Evolutionary conservation across 2,888 invertebrate genomes (phyloP), one percentile per base, ranked within the genome.

Genomic region (Patella depressa): DNA sequence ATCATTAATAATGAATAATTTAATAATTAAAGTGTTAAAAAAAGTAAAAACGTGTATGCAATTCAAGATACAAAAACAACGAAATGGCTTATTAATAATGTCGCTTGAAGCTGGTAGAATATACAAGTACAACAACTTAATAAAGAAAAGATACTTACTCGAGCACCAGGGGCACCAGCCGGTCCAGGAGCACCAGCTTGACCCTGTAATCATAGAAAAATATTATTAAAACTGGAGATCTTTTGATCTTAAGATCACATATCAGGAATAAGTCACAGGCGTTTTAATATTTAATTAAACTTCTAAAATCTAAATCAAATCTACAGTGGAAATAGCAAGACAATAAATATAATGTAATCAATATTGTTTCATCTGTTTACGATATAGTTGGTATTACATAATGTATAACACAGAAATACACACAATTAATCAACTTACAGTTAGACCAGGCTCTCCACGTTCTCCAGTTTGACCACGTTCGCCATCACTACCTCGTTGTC

Each of bases 401-500:
- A 65, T n/a, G 65, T 19, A 74, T 55, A 65, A 11, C 17, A 34
- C 9, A 72, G 53, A n/a, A 73, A 17, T 57, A 24, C 17, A 54
- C 19, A 57, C 11, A 71, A n/a, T 17, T 45, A 45, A 45, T 45
- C 54, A 5, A 80, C 79, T 79, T 75, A 83, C 83, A 69, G 53
- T 53, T n/a, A 55, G 14, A 71, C 96, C 96, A 71, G 95, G 94
- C 81, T 94, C 92, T 24, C 96, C 96, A 53, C 94, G 94, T 75
- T 94, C 93, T 55, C 96, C 89, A 55, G 85, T 83, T 2, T 82
- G 75, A 69, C 89, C 89, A 75, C 85, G 83, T 12, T 86, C 81
- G 70, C 89, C 89, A 45, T 86, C 84, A 75, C 84, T 84, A 55
- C 89, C 89, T 81, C 84, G 79, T 74, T 86, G 86, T 80, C 89